These are phyloP conservation scores for Phoxinus phoxinus DNA, from an alignment of 2,113 vertebrate species.

Conservation along the genomic window DNA sequence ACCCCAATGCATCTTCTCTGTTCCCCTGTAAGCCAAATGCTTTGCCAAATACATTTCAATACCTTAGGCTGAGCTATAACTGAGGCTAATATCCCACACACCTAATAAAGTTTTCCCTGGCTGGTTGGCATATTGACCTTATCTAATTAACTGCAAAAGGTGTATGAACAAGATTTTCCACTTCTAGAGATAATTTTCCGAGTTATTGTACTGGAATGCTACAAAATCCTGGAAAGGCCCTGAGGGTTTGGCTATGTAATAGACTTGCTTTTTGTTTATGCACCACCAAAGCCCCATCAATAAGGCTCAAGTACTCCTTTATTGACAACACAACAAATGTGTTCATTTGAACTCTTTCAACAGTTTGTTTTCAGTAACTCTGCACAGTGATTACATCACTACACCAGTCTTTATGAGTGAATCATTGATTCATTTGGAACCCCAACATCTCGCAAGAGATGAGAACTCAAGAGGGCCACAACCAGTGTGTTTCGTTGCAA, in stretches of 20 bases:
- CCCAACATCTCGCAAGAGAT: too few relatives aligned
- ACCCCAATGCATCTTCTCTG: background rate
- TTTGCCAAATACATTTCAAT: background rate
- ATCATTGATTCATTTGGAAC: background rate
- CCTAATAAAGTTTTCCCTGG: constrained; percentile 4
- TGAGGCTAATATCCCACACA: background rate
- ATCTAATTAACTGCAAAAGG: constrained; percentile 3
- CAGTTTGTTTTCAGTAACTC: background rate
- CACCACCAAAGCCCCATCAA: background rate
- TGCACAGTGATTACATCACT: background rate
- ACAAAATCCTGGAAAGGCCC: background rate
- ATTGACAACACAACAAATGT: background rate
- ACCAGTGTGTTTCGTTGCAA: too few relatives aligned
- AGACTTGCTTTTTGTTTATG: background rate
- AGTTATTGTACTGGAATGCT: background rate
- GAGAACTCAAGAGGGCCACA: too few relatives aligned
- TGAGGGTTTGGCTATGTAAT: background rate
- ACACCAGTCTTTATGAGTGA: background rate
- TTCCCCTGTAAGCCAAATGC: background rate
- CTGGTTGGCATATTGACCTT: background rate
- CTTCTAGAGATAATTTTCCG: background rate
- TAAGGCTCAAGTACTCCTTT: background rate
- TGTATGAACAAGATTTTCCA: constrained; percentile 7
- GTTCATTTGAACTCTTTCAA: background rate
- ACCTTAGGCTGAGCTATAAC: background rate